Evolutionary conservation across 2,113 vertebrate species (phyloP).

Genomic region (Paraplagusia blochii): DNA sequence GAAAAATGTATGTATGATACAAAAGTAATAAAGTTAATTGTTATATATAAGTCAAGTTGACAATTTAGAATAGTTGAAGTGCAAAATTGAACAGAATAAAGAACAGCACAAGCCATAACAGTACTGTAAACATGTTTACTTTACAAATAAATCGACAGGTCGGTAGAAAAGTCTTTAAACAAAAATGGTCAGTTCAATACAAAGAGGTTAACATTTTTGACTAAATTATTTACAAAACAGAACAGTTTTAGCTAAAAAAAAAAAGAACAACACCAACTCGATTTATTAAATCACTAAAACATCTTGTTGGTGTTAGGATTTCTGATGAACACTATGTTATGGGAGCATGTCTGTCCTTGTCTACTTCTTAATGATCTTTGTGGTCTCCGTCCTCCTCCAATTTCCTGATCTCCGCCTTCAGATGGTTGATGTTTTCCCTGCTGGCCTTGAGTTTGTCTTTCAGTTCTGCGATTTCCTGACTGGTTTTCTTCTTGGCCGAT

Average conservation of each 20-base stretch:
- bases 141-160: slow-evolving; percentile 14
- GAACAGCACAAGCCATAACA: background rate
- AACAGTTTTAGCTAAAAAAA: no score
- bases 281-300: background rate
- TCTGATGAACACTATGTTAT: background rate
- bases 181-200: background rate
- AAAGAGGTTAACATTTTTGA: no score
- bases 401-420: slow-evolving; percentile 94
- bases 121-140: slow-evolving; percentile 2
- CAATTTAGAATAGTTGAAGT: no score
- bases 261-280: no score
- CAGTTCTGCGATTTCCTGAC: slow-evolving; percentile 94
- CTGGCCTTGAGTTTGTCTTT: slow-evolving; percentile 98
- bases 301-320: background rate
- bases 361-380: slow-evolving; percentile 85
- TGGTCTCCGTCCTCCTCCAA: slow-evolving; percentile 94
- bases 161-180: background rate
- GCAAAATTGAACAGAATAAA: background rate
- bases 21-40: no score
- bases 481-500: slow-evolving; percentile 93
- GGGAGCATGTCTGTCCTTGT: background rate
- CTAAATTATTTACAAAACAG: no score
- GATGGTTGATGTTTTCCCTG: slow-evolving; percentile 95
- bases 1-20: no score
- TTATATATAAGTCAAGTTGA: no score